These are phyloP conservation scores for Drosophila gaucha DNA, from an alignment of 2,888 invertebrate genomes.

Conservation along the genomic window DNA sequence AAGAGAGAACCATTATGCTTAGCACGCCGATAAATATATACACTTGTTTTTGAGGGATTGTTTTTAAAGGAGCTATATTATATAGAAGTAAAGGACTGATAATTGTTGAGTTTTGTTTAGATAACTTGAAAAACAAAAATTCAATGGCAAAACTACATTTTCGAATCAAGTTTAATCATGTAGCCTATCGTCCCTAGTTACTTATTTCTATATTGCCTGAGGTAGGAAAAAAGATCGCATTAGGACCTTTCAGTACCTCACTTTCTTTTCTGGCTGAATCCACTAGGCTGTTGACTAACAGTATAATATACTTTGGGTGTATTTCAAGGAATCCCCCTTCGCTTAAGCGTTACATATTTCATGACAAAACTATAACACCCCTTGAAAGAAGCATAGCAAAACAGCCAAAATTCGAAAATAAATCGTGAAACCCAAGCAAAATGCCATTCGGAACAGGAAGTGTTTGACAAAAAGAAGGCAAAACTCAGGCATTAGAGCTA, in stretches of 20 bases:
- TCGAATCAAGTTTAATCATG: too few species aligned
- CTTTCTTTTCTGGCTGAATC: too few species aligned
- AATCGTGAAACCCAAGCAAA: slow-evolving; percentile 39
- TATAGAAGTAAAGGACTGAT: too few species aligned
- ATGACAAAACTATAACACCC: not conserved
- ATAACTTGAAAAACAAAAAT: too few species aligned
- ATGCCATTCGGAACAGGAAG: slow-evolving; percentile 45
- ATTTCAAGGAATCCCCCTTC: not conserved
- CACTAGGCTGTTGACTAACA: too few species aligned
- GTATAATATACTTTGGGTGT: too few species aligned
- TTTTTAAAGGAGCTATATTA: not conserved
- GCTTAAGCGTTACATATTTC: not conserved
- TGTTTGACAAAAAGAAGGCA: slow-evolving; percentile 29
- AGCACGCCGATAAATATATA: not conserved
- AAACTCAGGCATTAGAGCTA: slow-evolving; percentile 61
- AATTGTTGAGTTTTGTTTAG: too few species aligned
- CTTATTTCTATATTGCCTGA: too few species aligned
- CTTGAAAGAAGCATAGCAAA: not conserved
- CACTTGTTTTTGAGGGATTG: not conserved
- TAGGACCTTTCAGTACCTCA: too few species aligned
- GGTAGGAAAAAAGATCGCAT: too few species aligned
- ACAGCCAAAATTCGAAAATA: slow-evolving; percentile 19
- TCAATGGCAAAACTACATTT: too few species aligned
- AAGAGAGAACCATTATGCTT: slow-evolving; percentile 3
- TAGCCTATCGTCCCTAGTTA: too few species aligned